Evolutionary conservation across 1,140 invertebrate genomes (phyloP).

Genomic region (Formica selysi): DNA sequence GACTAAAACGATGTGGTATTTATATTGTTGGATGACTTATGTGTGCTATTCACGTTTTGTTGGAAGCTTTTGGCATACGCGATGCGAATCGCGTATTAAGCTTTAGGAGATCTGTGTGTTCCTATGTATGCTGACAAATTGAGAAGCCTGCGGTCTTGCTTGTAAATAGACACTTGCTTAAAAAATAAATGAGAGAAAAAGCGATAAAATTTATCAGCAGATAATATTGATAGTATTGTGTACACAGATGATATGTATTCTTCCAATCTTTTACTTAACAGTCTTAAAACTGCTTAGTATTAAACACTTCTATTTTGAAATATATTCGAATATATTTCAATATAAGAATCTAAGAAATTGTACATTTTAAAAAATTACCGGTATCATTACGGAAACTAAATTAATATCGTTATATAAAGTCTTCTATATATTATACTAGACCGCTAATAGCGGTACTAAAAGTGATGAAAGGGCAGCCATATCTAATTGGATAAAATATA

Average conservation of each 20-base stretch:
- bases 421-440: too few species aligned
- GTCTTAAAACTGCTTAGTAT: too few species aligned
- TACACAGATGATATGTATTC: neutral
- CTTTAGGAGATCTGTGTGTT: neutral
- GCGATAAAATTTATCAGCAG: neutral
- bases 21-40: slow-evolving; percentile 39
- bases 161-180: slow-evolving; percentile 14
- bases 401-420: too few species aligned
- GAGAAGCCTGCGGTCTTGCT: neutral
- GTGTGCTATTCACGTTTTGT: slow-evolving; percentile 23
- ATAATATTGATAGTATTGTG: neutral
- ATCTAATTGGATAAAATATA: too few species aligned
- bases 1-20: neutral
- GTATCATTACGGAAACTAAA: too few species aligned
- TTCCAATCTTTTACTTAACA: neutral
- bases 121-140: slow-evolving; percentile 3
- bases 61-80: neutral
- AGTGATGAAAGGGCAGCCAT: too few species aligned
- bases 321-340: too few species aligned
- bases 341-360: too few species aligned
- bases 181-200: neutral
- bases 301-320: too few species aligned
- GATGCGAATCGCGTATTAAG: slow-evolving; percentile 18
- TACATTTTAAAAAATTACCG: too few species aligned
- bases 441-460: too few species aligned